Evolutionary conservation across 2,888 invertebrate species (phyloP), one percentile per base, ranked within the genome.

Genomic region (Petrophora chlorosata): DNA sequence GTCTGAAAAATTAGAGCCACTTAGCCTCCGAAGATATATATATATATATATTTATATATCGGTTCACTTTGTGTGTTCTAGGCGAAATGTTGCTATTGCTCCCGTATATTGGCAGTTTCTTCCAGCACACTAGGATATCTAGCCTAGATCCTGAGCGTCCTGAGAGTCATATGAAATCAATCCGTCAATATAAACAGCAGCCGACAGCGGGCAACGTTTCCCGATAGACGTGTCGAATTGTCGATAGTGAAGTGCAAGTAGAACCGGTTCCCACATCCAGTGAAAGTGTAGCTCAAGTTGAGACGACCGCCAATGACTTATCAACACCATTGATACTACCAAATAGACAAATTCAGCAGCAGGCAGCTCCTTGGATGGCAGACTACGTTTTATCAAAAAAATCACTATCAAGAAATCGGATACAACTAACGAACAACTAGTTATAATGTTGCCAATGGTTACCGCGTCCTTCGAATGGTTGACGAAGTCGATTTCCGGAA

Each of bases 401-500:
- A 29, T 17, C n/a, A 2, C 2, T 30, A 3, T 15, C 15, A 1
- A n/a, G 1, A 14, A 15, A 16, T 5, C 2, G 29, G 2, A 14
- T 14, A 29, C 2, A 46, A 26, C 30, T 0, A 56, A 61, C 35
- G 16, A 52, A 13, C 58, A 63, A 12, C 22, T 59, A 15, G 5
- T 63, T 5, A 42, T 17, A 14, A 53, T 62, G 52, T 59, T n/a
- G 55, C 59, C 0, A 61, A 52, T 29, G 58, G 49, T 3, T 44
- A 57, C 10, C 54, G 62, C 16, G 49, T 54, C 8, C 44, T 59
- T 15, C 10, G 29, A 30, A 39, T 53, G 9, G 55, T 64, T 3
- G 51, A 61, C 4, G 62, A 61, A 0, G 7, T 4, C 5, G 60
- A 62, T 34, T 62, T 66, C 15, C 50, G 19, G 39, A 60, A 52